phyloP scores from a whole-genome alignment of 1,140 invertebrate genomes.

The Pomacea maculata region DNA sequence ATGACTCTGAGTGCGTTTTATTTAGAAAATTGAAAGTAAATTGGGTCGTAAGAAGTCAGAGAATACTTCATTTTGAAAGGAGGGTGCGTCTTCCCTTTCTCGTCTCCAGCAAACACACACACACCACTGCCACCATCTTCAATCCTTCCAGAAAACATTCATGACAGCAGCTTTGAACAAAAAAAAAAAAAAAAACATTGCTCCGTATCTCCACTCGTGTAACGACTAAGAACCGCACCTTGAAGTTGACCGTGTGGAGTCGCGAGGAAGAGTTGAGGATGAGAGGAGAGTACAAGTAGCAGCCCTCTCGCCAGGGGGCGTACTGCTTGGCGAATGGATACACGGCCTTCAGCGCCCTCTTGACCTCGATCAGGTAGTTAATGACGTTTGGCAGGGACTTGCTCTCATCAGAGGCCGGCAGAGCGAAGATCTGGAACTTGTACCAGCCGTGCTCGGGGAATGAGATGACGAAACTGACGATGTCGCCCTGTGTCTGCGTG shows the following conservation, averaged over 20 bases:
- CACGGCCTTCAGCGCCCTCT: conserved; percentile 31
- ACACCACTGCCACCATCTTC: background rate
- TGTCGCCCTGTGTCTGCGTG: conserved; percentile 41
- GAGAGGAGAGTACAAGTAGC: conserved; percentile 54
- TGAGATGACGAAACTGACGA: conserved; percentile 40
- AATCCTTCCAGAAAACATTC: background rate
- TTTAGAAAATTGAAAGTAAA: too few species aligned
- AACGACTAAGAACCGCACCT: conserved; percentile 16
- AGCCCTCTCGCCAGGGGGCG: conserved; percentile 64
- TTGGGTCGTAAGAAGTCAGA: too few species aligned
- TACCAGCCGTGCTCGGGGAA: conserved; percentile 55
- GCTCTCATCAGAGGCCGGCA: conserved; percentile 43
- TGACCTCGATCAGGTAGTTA: conserved; percentile 58
- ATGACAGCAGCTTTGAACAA: too few species aligned
- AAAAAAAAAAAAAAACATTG: too few species aligned
- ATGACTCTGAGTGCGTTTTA: too few species aligned
- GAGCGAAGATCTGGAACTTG: conserved; percentile 61
- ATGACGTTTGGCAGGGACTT: conserved; percentile 61
- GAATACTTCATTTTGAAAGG: too few species aligned
- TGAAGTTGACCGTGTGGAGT: conserved; percentile 44
- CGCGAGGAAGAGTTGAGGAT: conserved; percentile 43
- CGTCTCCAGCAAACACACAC: background rate
- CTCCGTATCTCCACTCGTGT: too few species aligned
- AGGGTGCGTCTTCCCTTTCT: too few species aligned
- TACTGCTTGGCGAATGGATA: conserved; percentile 61